Evolutionary conservation across 2,797 vertebrate species (phyloP).

Genomic region (Rhinella marina): DNA sequence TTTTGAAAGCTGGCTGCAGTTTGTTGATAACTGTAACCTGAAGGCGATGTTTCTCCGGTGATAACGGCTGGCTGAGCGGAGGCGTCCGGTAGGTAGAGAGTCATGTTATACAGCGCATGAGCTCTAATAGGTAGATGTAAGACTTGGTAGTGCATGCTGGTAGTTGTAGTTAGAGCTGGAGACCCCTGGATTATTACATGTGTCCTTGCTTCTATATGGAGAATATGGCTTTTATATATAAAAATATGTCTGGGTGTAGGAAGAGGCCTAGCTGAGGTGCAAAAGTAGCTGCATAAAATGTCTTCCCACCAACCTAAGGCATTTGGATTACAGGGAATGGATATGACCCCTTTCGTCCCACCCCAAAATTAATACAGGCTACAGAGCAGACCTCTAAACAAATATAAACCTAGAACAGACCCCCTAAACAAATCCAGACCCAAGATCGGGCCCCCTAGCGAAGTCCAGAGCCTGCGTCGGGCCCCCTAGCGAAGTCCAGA

Average conservation of each 20-base stretch:
- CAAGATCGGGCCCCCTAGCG: no score
- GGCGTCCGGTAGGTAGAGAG: background rate
- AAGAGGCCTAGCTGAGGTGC: no score
- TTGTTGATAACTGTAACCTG: background rate
- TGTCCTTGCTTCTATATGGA: background rate
- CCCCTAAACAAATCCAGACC: no score
- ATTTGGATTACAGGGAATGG: background rate
- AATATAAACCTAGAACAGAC: no score
- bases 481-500: no score
- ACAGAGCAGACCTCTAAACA: no score
- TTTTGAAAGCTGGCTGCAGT: constrained; percentile 59
- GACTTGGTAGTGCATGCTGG: background rate
- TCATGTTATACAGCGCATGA: background rate
- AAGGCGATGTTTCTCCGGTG: background rate
- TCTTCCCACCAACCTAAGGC: background rate
- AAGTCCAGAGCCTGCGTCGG: no score
- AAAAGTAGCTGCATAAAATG: no score
- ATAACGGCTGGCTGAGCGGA: background rate
- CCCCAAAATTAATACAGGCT: no score
- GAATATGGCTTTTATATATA: background rate
- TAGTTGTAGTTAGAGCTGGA: background rate
- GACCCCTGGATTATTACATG: background rate
- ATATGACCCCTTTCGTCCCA: no score
- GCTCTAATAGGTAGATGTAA: background rate
- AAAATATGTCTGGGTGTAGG: background rate